Evolutionary conservation across 2,888 invertebrate genomes (phyloP), one percentile per base, ranked within the genome.

Genomic region (Melangyna quadrimaculata): DNA sequence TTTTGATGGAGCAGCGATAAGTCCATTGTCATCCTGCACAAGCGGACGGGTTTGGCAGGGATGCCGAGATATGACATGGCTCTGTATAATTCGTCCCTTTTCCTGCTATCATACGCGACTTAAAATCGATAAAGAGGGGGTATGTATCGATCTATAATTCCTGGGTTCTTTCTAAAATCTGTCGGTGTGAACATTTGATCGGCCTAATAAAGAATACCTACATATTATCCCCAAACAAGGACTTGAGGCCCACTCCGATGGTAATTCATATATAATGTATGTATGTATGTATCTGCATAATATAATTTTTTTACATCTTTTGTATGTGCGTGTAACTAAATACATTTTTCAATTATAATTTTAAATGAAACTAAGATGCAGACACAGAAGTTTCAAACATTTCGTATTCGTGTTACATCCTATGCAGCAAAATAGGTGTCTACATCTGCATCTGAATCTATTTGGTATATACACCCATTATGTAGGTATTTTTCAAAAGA

Each of bases 391-490:
- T 4, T 57, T 57, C 32, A 35, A 19, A 32, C 35, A 48, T 17
- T 55, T 14, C 40, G 10, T 27, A 43, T 43, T 43, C 27, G 22
- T 57, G 55, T 43, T 63, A 63, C 63, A 27, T 59, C 3, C 37
- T 43, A 63, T 63, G 63, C 63, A 63, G 24, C 43, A 63, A 63
- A 59, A 59, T 59, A 32, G 43, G 29, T 57, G 37, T 67, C 69
- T 77, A 59, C 27, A 59, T 19, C 10, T 51, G 45, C 59, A 69
- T 69, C 77, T 51, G 69, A 59, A 14, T 59, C 35, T 59, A 14
- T 17, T 37, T 29, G 48, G 24, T 17, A 12, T 65, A 35, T 57
- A 57, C 55, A 45, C 55, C 74, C 43, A 65, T 14, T 37, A 37
- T 32, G 27, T 48, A 19, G 22, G 5, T 37, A 45, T 19, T 53